Evolutionary conservation across 92 coral and sea anemone species (phyloP).

Genomic region (Palythoa heliodiscus): DNA sequence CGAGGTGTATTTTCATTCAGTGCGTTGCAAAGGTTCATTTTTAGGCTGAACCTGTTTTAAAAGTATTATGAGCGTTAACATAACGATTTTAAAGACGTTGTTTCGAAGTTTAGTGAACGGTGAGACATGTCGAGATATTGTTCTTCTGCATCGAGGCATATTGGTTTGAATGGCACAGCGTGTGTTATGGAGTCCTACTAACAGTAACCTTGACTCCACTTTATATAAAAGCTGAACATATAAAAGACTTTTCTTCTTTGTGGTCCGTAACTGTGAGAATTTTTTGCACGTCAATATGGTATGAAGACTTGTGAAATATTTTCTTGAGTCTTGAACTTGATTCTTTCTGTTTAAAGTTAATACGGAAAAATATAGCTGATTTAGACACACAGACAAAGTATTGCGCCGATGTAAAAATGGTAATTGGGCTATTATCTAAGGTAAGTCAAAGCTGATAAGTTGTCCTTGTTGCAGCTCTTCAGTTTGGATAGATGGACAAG

Average conservation of each 20-base stretch:
- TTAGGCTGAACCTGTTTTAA: not conserved
- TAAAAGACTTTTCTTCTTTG: not conserved
- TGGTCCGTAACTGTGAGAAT: not conserved
- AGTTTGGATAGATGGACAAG: not conserved
- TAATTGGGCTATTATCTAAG: not conserved
- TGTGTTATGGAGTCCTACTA: not conserved
- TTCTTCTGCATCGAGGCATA: conserved; percentile 4
- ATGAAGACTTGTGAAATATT: not conserved
- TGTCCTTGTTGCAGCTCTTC: not conserved
- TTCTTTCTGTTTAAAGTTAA: not conserved
- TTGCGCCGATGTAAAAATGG: not conserved
- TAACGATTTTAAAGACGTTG: not conserved
- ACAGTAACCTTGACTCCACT: not conserved
- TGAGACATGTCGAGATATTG: not conserved
- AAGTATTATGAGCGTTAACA: not conserved
- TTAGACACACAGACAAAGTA: not conserved
- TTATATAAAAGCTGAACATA: not conserved
- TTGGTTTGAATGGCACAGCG: not conserved
- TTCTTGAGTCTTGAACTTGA: not conserved
- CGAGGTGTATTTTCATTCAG: no score
- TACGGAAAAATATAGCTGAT: not conserved
- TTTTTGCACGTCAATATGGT: not conserved
- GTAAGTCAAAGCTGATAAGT: not conserved
- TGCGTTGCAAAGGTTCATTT: not conserved
- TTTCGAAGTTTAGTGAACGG: not conserved